Evolutionary conservation across 1,140 invertebrate species (phyloP).

Genomic region (Drosophila willistoni): DNA sequence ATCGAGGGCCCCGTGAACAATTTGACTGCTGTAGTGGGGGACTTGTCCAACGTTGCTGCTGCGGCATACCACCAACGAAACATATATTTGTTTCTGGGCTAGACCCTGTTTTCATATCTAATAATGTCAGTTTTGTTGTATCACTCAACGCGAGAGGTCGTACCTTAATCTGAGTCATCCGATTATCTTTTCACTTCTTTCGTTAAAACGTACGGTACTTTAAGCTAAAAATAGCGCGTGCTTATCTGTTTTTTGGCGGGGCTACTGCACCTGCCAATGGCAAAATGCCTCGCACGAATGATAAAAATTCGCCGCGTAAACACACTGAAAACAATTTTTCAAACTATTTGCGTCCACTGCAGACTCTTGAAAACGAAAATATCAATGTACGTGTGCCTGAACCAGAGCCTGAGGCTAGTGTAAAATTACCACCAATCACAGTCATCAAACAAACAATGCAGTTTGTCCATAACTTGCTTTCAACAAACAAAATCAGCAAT

Average conservation of each 20-base stretch:
- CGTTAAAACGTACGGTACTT: background rate
- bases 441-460: background rate
- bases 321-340: background rate
- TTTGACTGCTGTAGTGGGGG: no score
- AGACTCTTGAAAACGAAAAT: conserved; percentile 2
- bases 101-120: no score
- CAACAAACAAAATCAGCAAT: background rate
- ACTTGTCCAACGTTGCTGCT: no score
- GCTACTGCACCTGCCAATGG: conserved; percentile 1
- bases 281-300: no score
- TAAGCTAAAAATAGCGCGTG: background rate
- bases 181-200: no score
- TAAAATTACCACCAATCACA: conserved; percentile 7
- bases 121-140: no score
- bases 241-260: background rate
- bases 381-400: background rate
- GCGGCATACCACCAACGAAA: no score
- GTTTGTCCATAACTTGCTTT: conserved; percentile 1
- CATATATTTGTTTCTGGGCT: no score
- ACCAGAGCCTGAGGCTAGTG: background rate
- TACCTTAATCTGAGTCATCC: no score
- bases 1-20: no score
- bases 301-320: no score
- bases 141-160: no score
- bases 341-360: background rate